Percentiles rank a stretch among this genome's conserved stretches.
Evolutionary conservation across 2,113 vertebrate species (phyloP).

Genomic region (Stictonetta naevosa): DNA sequence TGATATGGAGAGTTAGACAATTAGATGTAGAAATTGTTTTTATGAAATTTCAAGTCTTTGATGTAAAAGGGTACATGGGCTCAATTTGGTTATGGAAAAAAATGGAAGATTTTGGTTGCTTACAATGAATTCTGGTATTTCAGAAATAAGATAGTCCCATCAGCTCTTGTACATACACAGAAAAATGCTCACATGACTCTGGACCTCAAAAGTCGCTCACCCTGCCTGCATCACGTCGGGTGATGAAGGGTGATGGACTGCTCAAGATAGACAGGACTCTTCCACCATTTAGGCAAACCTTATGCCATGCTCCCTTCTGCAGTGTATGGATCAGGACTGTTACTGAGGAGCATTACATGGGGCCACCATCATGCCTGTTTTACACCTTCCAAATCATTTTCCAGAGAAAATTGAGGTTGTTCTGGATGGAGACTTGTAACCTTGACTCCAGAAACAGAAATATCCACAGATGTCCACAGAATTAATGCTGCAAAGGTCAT

Average conservation of each 20-base stretch:
- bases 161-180: not conserved
- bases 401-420: not conserved
- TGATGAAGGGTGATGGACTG: not conserved
- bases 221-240: not conserved
- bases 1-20: not conserved
- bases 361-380: not conserved
- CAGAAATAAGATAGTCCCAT: not conserved
- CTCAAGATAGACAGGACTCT: not conserved
- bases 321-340: accelerated
- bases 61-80: not conserved
- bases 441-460: not conserved
- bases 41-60: not conserved
- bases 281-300: not conserved
- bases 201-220: not conserved
- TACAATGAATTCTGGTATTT: not conserved
- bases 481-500: not conserved
- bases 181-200: not conserved
- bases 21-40: not conserved
- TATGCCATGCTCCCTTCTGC: accelerated
- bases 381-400: not conserved
- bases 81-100: not conserved
- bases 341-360: not conserved
- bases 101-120: not conserved
- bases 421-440: not conserved
- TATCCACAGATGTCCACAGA: no score